Percentiles rank a stretch among this genome's conserved stretches.
phyloP scores from a whole-genome alignment of 2,113 vertebrate species.

The Rhea pennata region DNA sequence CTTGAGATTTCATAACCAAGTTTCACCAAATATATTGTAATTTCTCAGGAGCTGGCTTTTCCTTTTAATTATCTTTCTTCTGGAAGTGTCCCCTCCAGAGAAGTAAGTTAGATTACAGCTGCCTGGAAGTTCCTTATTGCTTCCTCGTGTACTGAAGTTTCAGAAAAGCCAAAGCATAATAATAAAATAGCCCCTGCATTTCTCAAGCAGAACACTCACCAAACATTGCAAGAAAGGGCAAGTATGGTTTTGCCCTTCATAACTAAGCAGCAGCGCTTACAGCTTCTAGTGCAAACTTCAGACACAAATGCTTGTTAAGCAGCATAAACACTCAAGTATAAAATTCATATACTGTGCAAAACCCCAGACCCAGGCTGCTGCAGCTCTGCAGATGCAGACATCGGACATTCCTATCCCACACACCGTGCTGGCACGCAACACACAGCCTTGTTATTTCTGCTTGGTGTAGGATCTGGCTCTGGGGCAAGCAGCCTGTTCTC shows the following conservation, averaged over 20 bases:
- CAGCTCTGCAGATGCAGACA: neutral
- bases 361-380: neutral
- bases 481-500: neutral
- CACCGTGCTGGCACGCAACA: neutral
- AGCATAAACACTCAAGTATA: neutral
- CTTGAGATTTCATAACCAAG: neutral
- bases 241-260: neutral
- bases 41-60: neutral
- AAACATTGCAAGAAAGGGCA: neutral
- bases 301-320: neutral
- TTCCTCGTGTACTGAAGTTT: neutral
- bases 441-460: neutral
- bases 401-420: neutral
- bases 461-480: neutral
- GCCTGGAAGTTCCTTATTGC: neutral
- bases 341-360: neutral
- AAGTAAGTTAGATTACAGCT: neutral
- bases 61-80: neutral
- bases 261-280: neutral
- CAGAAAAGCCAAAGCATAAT: neutral
- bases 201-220: neutral
- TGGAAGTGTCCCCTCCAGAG: neutral
- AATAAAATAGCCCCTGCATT: neutral
- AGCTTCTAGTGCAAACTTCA: neutral
- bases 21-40: slow-evolving; percentile 24